phyloP scores from a whole-genome alignment of 2,888 invertebrate genomes.

The Leptinotarsa haldemani region DNA sequence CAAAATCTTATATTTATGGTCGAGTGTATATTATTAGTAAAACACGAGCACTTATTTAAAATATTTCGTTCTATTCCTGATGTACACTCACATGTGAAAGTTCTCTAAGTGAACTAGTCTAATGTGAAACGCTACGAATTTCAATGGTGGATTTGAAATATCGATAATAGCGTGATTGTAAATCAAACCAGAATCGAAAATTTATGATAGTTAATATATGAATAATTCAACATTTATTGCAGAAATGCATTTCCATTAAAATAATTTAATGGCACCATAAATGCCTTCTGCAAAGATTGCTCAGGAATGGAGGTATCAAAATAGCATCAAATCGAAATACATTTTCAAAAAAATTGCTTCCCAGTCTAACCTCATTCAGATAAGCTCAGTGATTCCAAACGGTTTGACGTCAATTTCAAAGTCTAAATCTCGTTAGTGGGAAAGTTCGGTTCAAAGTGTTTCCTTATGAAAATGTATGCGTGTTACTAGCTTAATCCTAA shows the following conservation, averaged over 20 bases:
- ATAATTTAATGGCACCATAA: slow-evolving; percentile 36
- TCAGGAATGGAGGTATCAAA: slow-evolving; percentile 29
- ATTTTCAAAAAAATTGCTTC: background rate
- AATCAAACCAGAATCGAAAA: slow-evolving; percentile 29
- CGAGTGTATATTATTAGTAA: slow-evolving; percentile 22
- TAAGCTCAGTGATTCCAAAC: background rate
- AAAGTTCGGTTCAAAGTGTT: no score
- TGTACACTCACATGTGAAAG: slow-evolving; percentile 10
- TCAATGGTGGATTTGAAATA: slow-evolving; percentile 15
- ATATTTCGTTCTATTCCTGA: slow-evolving; percentile 26
- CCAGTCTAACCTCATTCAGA: background rate
- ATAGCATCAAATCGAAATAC: slow-evolving; percentile 21
- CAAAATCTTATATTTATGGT: slow-evolving; percentile 15
- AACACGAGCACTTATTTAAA: slow-evolving; percentile 20
- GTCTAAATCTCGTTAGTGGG: background rate
- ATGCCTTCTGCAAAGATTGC: slow-evolving; percentile 28
- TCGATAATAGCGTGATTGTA: slow-evolving; percentile 21
- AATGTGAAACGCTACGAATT: slow-evolving; percentile 18
- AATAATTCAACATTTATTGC: slow-evolving; percentile 40
- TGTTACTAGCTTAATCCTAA: no score
- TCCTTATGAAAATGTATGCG: no score
- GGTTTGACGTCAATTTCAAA: background rate
- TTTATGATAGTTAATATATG: slow-evolving; percentile 25
- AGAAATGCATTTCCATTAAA: slow-evolving; percentile 44
- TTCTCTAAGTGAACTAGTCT: background rate